These are phyloP conservation scores for Drosophila picticornis DNA, from an alignment of 2,888 invertebrate species.

Conservation along the genomic window DNA sequence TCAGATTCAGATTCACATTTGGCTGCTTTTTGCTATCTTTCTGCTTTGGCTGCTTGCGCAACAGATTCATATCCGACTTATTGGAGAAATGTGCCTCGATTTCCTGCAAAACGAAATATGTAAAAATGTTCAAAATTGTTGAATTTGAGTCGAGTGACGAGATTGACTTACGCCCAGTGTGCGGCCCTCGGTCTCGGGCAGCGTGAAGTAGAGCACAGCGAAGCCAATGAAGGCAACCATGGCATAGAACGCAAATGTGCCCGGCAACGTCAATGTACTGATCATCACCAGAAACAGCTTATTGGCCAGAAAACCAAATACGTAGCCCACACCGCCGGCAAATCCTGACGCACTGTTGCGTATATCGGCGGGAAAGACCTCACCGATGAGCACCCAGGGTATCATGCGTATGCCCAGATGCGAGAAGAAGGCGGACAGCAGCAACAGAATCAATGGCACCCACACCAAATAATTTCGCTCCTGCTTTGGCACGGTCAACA, in stretches of 20 bases:
- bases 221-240: slow-evolving; percentile 88
- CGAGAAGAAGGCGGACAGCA: slow-evolving; percentile 89
- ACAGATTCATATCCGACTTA: slow-evolving; percentile 76
- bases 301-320: slow-evolving; percentile 91
- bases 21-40: slow-evolving; percentile 43
- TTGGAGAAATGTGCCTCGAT: slow-evolving; percentile 84
- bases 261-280: slow-evolving; percentile 88
- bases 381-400: slow-evolving; percentile 93
- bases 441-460: slow-evolving; percentile 89
- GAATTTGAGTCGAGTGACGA: neutral
- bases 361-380: slow-evolving; percentile 90
- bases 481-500: slow-evolving; percentile 83
- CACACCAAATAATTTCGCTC: slow-evolving; percentile 87
- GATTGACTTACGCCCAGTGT: slow-evolving; percentile 85
- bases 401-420: slow-evolving; percentile 89
- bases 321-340: slow-evolving; percentile 90
- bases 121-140: neutral
- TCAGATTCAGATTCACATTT: slow-evolving; percentile 21
- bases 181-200: slow-evolving; percentile 94
- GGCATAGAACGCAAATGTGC: slow-evolving; percentile 90
- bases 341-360: slow-evolving; percentile 90
- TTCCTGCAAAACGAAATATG: slow-evolving; percentile 67
- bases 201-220: slow-evolving; percentile 88
- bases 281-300: slow-evolving; percentile 90
- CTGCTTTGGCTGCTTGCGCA: slow-evolving; percentile 59